phyloP scores from a whole-genome alignment of 2,113 vertebrate species.

The Ictalurus furcatus region DNA sequence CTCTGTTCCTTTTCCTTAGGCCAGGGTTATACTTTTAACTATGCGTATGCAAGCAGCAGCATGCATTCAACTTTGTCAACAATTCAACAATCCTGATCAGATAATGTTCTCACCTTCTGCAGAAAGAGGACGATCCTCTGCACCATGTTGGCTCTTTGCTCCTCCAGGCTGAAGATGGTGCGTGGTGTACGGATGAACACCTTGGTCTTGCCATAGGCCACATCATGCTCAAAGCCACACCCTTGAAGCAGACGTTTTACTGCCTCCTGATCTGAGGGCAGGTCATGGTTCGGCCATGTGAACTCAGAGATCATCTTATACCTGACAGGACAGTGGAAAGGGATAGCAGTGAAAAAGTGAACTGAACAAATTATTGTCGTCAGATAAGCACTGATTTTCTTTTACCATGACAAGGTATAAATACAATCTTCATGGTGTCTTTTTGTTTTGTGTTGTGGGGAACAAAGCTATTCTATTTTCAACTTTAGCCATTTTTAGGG shows the following conservation, averaged over 20 bases:
- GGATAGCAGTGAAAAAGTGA: background rate
- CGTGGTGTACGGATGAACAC: conserved; percentile 94
- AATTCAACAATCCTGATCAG: background rate
- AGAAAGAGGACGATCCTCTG: conserved; percentile 92
- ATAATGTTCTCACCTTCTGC: conserved; percentile 84
- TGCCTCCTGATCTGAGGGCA: conserved; percentile 86
- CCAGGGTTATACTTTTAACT: background rate
- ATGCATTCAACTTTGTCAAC: background rate
- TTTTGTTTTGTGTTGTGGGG: background rate
- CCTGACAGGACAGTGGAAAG: conserved; percentile 62
- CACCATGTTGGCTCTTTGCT: conserved; percentile 88
- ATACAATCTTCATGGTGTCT: background rate
- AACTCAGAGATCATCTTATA: conserved; percentile 98
- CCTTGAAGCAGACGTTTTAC: conserved; percentile 85
- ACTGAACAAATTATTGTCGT: background rate
- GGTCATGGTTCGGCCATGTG: conserved; percentile 95
- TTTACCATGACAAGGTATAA: background rate
- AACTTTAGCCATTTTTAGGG: background rate
- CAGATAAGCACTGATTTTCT: background rate
- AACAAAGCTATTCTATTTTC: background rate
- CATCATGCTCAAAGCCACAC: conserved; percentile 88
- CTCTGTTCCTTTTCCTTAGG: background rate
- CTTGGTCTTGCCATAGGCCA: conserved; percentile 93
- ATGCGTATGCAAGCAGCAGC: background rate
- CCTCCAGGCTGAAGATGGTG: conserved; percentile 93